phyloP scores from a whole-genome alignment of 2,113 vertebrate genomes.

The Rutilus rutilus region DNA sequence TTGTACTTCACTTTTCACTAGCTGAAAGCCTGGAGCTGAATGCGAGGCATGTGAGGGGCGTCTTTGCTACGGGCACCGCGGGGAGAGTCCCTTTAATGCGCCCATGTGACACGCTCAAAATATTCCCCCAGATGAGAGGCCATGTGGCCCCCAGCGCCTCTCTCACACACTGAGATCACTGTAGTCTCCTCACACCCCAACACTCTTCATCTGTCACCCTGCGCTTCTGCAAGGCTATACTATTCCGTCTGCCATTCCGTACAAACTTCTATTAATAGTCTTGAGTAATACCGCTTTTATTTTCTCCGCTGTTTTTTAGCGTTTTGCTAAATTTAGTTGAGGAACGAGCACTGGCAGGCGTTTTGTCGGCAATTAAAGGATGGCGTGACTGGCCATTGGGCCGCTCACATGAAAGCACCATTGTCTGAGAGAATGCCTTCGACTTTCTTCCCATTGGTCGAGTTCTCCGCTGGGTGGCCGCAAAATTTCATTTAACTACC shows the following conservation, averaged over 20 bases:
- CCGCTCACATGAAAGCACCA: slow-evolving; percentile 63
- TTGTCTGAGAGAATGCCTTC: slow-evolving; percentile 56
- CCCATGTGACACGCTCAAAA: slow-evolving; percentile 53
- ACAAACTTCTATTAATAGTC: slow-evolving; percentile 71
- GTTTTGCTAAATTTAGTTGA: slow-evolving; percentile 67
- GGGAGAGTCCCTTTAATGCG: slow-evolving; percentile 51
- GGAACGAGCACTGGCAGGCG: slow-evolving; percentile 62
- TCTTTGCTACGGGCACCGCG: slow-evolving; percentile 9
- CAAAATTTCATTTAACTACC: slow-evolving; percentile 56
- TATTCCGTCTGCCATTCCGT: slow-evolving; percentile 17
- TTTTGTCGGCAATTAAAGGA: slow-evolving; percentile 69
- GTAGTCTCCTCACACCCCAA: neutral
- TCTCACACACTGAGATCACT: slow-evolving; percentile 26
- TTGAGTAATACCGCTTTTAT: slow-evolving; percentile 40
- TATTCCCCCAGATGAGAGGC: slow-evolving; percentile 39
- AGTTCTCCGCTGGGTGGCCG: slow-evolving; percentile 21
- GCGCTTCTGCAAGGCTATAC: slow-evolving; percentile 52
- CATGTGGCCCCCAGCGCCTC: slow-evolving; percentile 26
- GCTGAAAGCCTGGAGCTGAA: slow-evolving; percentile 38
- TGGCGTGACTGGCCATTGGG: slow-evolving; percentile 60
- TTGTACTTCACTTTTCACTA: slow-evolving; percentile 39
- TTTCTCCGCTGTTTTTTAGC: slow-evolving; percentile 41
- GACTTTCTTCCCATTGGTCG: slow-evolving; percentile 32
- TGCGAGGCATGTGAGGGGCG: slow-evolving; percentile 34
- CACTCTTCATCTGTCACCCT: neutral